These are phyloP conservation scores for Mythimna albipuncta DNA, from an alignment of 2,888 invertebrate genomes.

Conservation along the genomic window DNA sequence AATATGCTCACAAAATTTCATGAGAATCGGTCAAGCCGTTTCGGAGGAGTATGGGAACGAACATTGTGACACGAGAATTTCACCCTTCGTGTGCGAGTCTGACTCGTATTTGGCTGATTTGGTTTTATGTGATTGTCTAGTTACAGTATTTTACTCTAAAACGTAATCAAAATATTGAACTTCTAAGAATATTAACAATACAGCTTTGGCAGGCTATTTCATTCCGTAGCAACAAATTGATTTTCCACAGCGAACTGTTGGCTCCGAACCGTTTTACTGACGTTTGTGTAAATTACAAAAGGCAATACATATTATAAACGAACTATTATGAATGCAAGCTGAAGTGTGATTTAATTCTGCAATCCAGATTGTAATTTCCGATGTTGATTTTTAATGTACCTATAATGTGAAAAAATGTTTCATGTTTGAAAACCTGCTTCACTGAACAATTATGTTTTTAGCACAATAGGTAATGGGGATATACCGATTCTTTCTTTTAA, in stretches of 20 bases:
- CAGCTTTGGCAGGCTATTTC: slow-evolving; percentile 17
- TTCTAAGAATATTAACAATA: slow-evolving; percentile 4
- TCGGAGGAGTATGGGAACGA: no score
- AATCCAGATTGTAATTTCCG: slow-evolving; percentile 55
- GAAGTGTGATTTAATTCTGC: slow-evolving; percentile 63
- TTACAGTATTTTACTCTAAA: background rate
- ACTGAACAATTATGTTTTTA: background rate
- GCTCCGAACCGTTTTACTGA: slow-evolving; percentile 71
- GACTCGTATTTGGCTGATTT: no score
- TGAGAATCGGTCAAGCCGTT: no score
- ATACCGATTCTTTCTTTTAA: no score
- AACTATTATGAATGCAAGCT: slow-evolving; percentile 55
- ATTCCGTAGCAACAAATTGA: slow-evolving; percentile 69
- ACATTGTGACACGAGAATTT: no score
- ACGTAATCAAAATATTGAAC: background rate
- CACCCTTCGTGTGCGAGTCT: no score
- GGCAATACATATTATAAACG: slow-evolving; percentile 59
- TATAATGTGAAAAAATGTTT: background rate
- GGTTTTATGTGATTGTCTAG: no score
- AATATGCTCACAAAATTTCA: no score
- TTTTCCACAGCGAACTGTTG: slow-evolving; percentile 70
- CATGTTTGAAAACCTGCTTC: background rate
- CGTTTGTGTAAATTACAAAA: slow-evolving; percentile 74
- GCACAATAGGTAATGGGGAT: no score
- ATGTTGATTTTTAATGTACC: slow-evolving; percentile 29